phyloP scores from a whole-genome alignment of 2,797 vertebrate genomes.

The Neoniphon sammara region DNA sequence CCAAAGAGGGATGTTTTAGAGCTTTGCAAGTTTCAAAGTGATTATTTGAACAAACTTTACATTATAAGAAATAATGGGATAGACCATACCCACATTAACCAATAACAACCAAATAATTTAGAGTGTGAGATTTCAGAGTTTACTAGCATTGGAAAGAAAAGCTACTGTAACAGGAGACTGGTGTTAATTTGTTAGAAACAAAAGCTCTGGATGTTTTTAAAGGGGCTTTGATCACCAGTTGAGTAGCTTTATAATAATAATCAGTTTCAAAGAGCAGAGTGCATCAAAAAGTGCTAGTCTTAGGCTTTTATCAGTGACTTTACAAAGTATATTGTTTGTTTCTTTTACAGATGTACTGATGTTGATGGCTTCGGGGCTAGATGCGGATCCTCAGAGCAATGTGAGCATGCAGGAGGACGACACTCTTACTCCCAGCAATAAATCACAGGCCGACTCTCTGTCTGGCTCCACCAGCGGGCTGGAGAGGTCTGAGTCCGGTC shows the following conservation, averaged over 20 bases:
- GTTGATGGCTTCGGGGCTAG: constrained; percentile 83
- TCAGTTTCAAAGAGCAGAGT: no score
- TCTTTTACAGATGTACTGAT: constrained; percentile 86
- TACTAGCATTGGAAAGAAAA: no score
- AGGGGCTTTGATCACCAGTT: background rate
- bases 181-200: no score
- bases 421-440: constrained; percentile 72
- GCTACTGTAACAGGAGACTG: no score
- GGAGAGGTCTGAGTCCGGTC: constrained; percentile 61
- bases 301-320: background rate
- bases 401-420: constrained; percentile 70
- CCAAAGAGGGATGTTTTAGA: no score
- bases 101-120: no score
- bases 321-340: background rate
- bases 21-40: no score
- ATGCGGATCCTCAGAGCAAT: constrained; percentile 70
- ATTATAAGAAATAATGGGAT: no score
- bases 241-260: background rate
- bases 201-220: no score
- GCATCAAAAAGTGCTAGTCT: background rate
- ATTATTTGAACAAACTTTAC: no score
- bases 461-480: constrained; percentile 66
- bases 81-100: no score
- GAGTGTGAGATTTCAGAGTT: no score
- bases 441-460: constrained; percentile 72